These are phyloP conservation scores for Colostygia pectinataria DNA, from an alignment of 2,888 invertebrate genomes.

Conservation along the genomic window DNA sequence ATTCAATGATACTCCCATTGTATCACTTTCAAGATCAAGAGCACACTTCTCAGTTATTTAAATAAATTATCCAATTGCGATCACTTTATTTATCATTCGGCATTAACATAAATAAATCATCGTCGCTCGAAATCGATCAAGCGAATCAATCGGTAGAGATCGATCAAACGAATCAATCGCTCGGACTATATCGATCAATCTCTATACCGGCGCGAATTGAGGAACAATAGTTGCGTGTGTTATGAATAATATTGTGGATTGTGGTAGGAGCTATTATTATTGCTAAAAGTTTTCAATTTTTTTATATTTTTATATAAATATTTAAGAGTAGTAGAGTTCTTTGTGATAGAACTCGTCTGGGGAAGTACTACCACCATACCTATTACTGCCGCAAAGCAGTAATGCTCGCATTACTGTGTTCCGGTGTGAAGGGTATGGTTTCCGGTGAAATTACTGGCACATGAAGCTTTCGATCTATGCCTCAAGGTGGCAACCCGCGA, in stretches of 20 bases:
- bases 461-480: too few species aligned
- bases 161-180: slow-evolving; percentile 69
- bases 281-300: not conserved
- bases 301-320: too few species aligned
- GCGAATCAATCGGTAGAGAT: slow-evolving; percentile 66
- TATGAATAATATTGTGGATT: slow-evolving; percentile 43
- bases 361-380: too few species aligned
- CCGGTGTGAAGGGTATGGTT: too few species aligned
- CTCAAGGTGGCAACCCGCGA: too few species aligned
- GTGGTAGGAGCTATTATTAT: not conserved
- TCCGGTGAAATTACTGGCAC: too few species aligned
- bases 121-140: slow-evolving; percentile 68
- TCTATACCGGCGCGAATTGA: slow-evolving; percentile 58
- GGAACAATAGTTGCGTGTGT: slow-evolving; percentile 53
- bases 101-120: slow-evolving; percentile 70
- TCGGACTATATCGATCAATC: slow-evolving; percentile 73
- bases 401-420: too few species aligned
- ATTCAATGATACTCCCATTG: not conserved
- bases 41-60: slow-evolving; percentile 24
- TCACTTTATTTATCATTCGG: slow-evolving; percentile 53
- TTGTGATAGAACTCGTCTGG: too few species aligned
- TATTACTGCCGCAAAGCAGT: too few species aligned
- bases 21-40: slow-evolving; percentile 23
- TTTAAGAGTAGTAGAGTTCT: too few species aligned
- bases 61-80: slow-evolving; percentile 33